Evolutionary conservation across 2,113 vertebrate species (phyloP).

Genomic region (Podilymbus podiceps): DNA sequence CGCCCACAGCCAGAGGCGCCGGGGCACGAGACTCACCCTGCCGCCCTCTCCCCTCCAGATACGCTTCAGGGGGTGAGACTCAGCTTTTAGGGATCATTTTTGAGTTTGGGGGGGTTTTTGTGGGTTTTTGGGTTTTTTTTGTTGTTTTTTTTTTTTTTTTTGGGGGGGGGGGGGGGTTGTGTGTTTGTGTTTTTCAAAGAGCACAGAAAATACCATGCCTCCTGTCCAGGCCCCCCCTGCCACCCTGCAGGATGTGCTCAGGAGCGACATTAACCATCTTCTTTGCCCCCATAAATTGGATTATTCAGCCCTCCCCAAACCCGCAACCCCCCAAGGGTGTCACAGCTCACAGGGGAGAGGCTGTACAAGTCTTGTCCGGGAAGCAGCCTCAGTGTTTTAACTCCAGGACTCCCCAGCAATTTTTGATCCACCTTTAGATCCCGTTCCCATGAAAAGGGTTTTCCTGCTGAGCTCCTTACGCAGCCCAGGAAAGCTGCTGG

Average conservation of each 20-base stretch:
- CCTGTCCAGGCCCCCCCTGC: accelerated
- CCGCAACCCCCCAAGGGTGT: background rate
- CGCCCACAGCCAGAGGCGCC: no score
- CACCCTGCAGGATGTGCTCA: accelerated
- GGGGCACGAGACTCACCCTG: no score
- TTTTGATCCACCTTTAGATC: background rate
- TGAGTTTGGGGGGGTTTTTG: no score
- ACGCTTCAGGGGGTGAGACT: accelerated
- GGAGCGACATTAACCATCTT: background rate
- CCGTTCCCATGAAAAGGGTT: background rate
- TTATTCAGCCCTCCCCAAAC: background rate
- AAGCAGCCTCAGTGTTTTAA: background rate
- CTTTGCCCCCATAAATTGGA: background rate
- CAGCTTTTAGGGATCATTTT: accelerated
- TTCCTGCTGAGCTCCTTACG: background rate
- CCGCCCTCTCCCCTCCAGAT: no score
- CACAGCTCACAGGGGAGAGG: background rate
- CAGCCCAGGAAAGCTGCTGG: background rate
- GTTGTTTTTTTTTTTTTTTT: no score
- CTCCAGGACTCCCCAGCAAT: background rate
- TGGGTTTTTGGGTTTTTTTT: no score
- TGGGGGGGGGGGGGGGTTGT: no score
- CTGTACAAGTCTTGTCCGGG: background rate
- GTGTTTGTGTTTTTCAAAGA: no score
- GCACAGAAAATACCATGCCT: background rate